Evolutionary conservation across 2,888 invertebrate genomes (phyloP).

Genomic region (Coenonympha glycerion): DNA sequence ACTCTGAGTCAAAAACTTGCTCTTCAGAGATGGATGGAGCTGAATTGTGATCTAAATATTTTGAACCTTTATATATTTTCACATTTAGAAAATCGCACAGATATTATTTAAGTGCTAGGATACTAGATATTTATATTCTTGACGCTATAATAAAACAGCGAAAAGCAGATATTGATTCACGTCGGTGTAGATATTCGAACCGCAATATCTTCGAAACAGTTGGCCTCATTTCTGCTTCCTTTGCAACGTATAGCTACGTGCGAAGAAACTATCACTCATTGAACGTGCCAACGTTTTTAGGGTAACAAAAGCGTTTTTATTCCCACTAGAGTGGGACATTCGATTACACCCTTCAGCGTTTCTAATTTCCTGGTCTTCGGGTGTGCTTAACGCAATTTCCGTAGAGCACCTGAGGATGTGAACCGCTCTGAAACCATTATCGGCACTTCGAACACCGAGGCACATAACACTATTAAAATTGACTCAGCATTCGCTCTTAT

Average conservation of each 20-base stretch:
- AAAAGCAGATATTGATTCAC: too few species aligned
- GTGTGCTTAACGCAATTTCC: constrained; percentile 75
- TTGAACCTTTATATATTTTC: too few species aligned
- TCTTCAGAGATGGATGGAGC: too few species aligned
- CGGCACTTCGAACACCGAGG: constrained; percentile 65
- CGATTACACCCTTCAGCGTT: constrained; percentile 72
- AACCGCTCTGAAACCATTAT: constrained; percentile 52
- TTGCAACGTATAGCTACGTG: neutral
- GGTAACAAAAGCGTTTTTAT: constrained; percentile 51
- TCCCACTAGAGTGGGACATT: constrained; percentile 60
- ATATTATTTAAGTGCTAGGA: too few species aligned
- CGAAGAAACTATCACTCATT: constrained; percentile 7
- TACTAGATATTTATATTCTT: too few species aligned
- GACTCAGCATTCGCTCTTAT: neutral
- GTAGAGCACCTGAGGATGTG: constrained; percentile 61
- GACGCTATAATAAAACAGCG: too few species aligned
- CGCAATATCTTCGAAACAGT: neutral
- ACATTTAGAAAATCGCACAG: too few species aligned
- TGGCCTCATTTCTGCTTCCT: neutral
- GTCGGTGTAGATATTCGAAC: neutral
- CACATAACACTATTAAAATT: neutral
- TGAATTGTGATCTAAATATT: too few species aligned
- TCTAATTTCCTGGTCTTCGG: constrained; percentile 74
- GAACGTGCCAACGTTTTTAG: constrained; percentile 8
- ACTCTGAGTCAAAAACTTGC: too few species aligned